A percentile compares a stretch with the other conserved stretches of the same genome.
phyloP scores from a whole-genome alignment of 2,797 vertebrate species.

The Apogon hyalosoma region DNA sequence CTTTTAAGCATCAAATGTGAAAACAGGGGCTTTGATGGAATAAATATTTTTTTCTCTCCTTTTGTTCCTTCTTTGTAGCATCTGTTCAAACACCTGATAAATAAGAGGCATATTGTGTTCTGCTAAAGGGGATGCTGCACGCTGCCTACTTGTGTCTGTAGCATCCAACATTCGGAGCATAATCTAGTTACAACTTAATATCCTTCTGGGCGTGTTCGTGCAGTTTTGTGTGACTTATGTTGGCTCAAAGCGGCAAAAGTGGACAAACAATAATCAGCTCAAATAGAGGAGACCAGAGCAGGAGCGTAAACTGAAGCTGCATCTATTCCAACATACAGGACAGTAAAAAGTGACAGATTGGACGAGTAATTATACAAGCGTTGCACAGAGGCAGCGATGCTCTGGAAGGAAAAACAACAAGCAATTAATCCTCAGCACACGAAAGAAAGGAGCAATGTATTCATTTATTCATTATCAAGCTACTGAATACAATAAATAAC shows the following conservation, averaged over 20 bases:
- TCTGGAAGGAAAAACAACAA: constrained; percentile 45
- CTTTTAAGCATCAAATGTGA: constrained; percentile 12
- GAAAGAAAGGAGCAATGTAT: constrained; percentile 13
- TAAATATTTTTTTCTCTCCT: constrained; percentile 21
- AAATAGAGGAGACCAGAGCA: constrained; percentile 22
- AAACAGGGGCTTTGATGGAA: constrained; percentile 45
- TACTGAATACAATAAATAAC: background rate
- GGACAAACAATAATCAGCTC: constrained; percentile 39
- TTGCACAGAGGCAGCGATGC: constrained; percentile 34
- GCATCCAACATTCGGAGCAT: background rate
- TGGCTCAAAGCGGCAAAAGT: constrained; percentile 26
- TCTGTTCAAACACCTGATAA: constrained; percentile 49
- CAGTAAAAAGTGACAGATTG: constrained; percentile 53
- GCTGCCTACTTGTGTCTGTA: background rate
- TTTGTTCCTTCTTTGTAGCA: constrained; percentile 24
- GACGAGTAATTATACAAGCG: constrained; percentile 60
- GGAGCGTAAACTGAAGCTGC: constrained; percentile 21
- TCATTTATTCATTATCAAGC: constrained; percentile 22
- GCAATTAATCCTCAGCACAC: constrained; percentile 42
- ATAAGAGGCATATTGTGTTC: constrained; percentile 11
- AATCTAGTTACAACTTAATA: constrained; percentile 31
- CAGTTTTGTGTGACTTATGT: constrained; percentile 16
- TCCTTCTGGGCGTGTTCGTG: constrained; percentile 13
- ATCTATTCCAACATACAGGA: constrained; percentile 46
- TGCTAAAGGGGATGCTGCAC: constrained; percentile 9